phyloP scores from a whole-genome alignment of 2,113 vertebrate species.

The Laticauda colubrina region DNA sequence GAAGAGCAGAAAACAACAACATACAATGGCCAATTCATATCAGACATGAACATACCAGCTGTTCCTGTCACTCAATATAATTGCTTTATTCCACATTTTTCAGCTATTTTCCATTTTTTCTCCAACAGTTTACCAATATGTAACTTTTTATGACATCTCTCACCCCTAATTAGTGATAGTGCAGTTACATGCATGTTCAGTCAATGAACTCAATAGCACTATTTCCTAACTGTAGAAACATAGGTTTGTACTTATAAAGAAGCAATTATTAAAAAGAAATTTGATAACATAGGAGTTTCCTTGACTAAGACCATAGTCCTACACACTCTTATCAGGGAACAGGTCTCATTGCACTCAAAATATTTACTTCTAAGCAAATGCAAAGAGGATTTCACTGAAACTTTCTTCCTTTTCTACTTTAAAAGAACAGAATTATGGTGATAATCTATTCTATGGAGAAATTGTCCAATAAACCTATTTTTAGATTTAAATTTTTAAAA shows the following conservation, averaged over 20 bases:
- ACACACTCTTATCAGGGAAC: neutral
- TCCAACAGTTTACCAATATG: neutral
- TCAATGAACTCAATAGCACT: neutral
- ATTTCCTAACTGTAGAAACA: neutral
- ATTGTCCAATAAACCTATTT: neutral
- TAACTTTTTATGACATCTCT: neutral
- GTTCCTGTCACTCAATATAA: constrained; percentile 38
- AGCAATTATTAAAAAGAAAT: neutral
- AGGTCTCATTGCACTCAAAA: neutral
- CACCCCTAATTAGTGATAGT: neutral
- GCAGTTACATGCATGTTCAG: neutral
- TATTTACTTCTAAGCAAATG: neutral
- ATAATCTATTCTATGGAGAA: neutral
- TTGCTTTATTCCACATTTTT: neutral
- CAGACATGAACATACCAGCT: constrained; percentile 20
- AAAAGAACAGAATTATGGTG: neutral
- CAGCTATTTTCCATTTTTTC: neutral
- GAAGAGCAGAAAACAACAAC: constrained; percentile 52
- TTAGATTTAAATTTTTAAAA: neutral
- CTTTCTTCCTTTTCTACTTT: neutral
- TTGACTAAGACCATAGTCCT: neutral
- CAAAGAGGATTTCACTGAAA: neutral
- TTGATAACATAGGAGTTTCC: neutral
- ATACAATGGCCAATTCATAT: constrained; percentile 35
- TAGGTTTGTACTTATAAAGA: neutral